These are phyloP conservation scores for Drosophila nigritarsus DNA, from an alignment of 2,888 invertebrate species.

Conservation along the genomic window DNA sequence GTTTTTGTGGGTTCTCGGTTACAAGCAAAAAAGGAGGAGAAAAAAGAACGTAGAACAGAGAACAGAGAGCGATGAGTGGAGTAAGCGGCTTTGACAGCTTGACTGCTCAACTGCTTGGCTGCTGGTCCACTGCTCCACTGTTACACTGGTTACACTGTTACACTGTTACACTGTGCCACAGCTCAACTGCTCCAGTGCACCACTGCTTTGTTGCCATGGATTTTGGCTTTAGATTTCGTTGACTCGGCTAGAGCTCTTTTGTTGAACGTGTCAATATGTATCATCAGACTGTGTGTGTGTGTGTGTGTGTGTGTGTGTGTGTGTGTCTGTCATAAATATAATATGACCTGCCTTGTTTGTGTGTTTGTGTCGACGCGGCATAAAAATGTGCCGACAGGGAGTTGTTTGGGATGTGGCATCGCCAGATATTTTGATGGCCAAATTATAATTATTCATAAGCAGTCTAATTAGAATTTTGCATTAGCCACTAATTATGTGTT, in stretches of 20 bases:
- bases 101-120: constrained; percentile 25
- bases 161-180: neutral
- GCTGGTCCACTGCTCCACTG: constrained; percentile 9
- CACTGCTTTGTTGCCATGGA: constrained; percentile 37
- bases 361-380: constrained; percentile 53
- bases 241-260: constrained; percentile 68
- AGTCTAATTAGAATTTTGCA: constrained; percentile 66
- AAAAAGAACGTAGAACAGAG: neutral
- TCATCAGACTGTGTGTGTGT: constrained; percentile 10
- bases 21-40: neutral
- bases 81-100: constrained; percentile 68
- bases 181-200: neutral
- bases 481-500: constrained; percentile 55
- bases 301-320: constrained; percentile 22
- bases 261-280: constrained; percentile 46
- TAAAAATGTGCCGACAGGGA: constrained; percentile 31
- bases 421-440: constrained; percentile 17
- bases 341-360: constrained; percentile 49
- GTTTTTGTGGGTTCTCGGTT: constrained; percentile 31
- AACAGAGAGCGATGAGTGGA: constrained; percentile 25
- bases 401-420: constrained; percentile 5
- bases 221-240: constrained; percentile 72
- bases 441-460: constrained; percentile 68
- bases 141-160: no score
- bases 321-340: constrained; percentile 60